Conservation (phyloP, 2,888 invertebrate species). For the Lacanobia wlatinum region DNA sequence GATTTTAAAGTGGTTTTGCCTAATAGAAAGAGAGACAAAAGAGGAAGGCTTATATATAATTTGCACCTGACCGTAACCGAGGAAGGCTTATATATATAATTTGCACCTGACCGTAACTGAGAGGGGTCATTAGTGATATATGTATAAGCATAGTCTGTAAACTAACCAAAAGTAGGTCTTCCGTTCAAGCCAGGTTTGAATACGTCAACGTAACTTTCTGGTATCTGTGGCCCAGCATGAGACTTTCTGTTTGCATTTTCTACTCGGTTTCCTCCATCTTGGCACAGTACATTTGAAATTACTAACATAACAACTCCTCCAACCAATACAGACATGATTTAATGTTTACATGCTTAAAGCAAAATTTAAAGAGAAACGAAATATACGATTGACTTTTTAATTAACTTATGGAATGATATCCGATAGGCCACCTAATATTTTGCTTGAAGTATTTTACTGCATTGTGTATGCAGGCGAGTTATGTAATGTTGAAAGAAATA, state of each 20-base stretch:
- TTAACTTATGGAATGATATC: constrained; percentile 42
- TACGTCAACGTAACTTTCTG: constrained; percentile 69
- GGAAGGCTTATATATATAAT: not conserved
- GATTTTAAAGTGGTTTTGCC: not conserved
- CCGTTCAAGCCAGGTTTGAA: constrained; percentile 68
- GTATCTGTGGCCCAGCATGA: constrained; percentile 25
- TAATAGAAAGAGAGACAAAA: not conserved
- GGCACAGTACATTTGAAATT: constrained; percentile 37
- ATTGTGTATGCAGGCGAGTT: constrained; percentile 6
- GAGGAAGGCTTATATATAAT: not conserved
- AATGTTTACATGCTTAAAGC: constrained; percentile 40
- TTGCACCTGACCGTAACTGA: not conserved
- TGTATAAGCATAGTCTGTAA: not conserved
- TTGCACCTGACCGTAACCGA: not conserved
- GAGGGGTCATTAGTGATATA: not conserved
- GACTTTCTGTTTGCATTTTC: not conserved
- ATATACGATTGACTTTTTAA: constrained; percentile 59
- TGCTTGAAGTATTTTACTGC: constrained; percentile 45
- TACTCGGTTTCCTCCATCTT: not conserved
- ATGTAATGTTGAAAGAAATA: constrained; percentile 19
- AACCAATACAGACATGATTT: constrained; percentile 51
- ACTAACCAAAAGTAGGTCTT: constrained; percentile 72
- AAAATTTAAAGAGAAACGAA: constrained; percentile 13
- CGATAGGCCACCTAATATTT: constrained; percentile 53
- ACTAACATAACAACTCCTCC: constrained; percentile 41